Conservation (phyloP, 2,797 vertebrate genomes). For the Hippopotamyrus pictus region DNA sequence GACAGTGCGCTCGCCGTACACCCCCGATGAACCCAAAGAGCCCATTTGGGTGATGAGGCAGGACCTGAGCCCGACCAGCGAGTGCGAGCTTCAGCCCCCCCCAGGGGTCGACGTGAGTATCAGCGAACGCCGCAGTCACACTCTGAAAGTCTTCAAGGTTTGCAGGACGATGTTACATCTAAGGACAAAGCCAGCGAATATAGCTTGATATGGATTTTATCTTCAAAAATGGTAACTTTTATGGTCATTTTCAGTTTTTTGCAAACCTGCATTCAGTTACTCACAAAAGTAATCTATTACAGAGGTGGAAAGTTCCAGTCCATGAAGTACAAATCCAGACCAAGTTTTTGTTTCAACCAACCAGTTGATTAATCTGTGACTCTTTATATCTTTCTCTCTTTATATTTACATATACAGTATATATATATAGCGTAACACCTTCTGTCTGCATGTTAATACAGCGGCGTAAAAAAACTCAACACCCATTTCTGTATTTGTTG, state of each 20-base stretch:
- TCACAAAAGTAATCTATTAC: not conserved
- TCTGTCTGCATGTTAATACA: not conserved
- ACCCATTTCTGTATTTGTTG: not conserved
- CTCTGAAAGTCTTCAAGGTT: not conserved
- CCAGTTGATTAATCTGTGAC: not conserved
- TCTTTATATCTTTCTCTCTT: not conserved
- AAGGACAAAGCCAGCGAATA: not conserved
- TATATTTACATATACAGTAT: not conserved
- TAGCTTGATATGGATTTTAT: not conserved
- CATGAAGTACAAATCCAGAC: not conserved
- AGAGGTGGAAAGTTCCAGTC: not conserved
- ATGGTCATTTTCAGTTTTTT: not conserved
- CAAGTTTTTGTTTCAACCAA: not conserved
- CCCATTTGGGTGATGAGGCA: slow-evolving; percentile 97
- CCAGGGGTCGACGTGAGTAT: slow-evolving; percentile 82
- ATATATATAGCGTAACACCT: not conserved
- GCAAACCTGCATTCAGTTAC: not conserved
- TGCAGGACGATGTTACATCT: not conserved
- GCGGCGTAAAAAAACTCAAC: not conserved
- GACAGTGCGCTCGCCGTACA: slow-evolving; percentile 91
- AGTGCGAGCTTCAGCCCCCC: slow-evolving; percentile 76
- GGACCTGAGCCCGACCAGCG: slow-evolving; percentile 83
- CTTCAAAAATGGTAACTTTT: not conserved
- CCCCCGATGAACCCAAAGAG: slow-evolving; percentile 91
- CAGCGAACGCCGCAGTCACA: not conserved